These are phyloP conservation scores for Geothlypis trichas DNA, from an alignment of 2,113 vertebrate genomes.

Conservation along the genomic window DNA sequence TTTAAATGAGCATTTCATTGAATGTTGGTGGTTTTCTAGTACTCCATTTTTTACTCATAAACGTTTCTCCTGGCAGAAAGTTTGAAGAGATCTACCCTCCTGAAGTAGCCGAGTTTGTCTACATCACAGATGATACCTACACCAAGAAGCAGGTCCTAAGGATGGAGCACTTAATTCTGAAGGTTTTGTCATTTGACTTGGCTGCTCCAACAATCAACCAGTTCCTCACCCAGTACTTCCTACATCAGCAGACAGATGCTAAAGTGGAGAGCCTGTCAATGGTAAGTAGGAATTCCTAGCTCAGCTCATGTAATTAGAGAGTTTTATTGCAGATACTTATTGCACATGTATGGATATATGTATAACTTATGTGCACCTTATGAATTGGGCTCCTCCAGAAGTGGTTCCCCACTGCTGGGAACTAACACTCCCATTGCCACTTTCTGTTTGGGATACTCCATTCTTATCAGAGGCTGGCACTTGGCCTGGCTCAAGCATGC, in stretches of 20 bases:
- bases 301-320: fast-evolving
- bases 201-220: constrained; percentile 94
- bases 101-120: constrained; percentile 97
- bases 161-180: constrained; percentile 97
- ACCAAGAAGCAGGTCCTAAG: constrained; percentile 96
- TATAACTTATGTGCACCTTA: fast-evolving
- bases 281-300: constrained; percentile 73
- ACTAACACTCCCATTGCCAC: fast-evolving
- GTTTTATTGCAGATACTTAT: background rate
- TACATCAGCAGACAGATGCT: constrained; percentile 73
- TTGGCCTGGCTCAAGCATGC: background rate
- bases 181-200: constrained; percentile 96
- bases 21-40: background rate
- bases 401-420: background rate
- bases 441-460: background rate
- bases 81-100: constrained; percentile 99
- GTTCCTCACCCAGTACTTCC: constrained; percentile 94
- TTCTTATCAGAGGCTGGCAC: background rate
- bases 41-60: background rate
- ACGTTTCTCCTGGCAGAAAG: constrained; percentile 79
- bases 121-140: constrained; percentile 98
- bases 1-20: background rate
- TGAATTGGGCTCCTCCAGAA: fast-evolving
- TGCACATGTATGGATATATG: background rate
- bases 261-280: constrained; percentile 89